These are phyloP conservation scores for Choloepus hoffmanni DNA, from an alignment of 2,113 vertebrate genomes.

Conservation along the genomic window DNA sequence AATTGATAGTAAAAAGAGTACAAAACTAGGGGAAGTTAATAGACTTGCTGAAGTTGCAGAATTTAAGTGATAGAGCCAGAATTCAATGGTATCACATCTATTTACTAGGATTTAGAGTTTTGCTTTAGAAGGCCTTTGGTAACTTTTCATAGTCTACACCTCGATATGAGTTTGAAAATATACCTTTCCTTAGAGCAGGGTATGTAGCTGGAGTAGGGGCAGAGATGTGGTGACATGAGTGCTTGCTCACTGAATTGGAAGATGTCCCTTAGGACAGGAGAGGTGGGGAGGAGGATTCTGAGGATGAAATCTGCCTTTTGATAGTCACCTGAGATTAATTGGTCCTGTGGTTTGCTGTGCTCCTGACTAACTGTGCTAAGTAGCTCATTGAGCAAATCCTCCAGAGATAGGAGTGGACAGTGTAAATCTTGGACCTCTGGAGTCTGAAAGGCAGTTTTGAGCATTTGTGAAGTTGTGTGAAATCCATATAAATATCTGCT, in stretches of 20 bases:
- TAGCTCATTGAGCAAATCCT: neutral
- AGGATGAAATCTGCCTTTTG: neutral
- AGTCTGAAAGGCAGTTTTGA: neutral
- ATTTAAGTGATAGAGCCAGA: neutral
- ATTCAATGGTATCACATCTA: neutral
- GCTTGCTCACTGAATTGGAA: neutral
- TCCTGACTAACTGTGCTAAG: neutral
- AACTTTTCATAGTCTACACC: neutral
- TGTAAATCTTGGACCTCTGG: accelerated
- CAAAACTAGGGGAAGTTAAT: too few species aligned
- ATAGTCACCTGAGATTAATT: neutral
- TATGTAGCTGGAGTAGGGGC: neutral
- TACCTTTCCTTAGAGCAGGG: neutral
- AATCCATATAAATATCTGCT: neutral
- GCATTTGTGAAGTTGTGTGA: neutral
- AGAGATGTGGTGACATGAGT: neutral
- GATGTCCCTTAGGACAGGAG: neutral
- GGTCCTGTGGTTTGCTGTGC: neutral
- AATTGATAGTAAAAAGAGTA: too few species aligned
- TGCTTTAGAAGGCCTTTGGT: neutral
- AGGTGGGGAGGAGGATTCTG: neutral
- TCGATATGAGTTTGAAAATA: neutral
- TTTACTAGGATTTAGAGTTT: neutral
- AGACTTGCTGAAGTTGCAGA: neutral
- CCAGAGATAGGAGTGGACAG: neutral